Evolutionary conservation across 2,888 invertebrate genomes (phyloP), one percentile per base, ranked within the genome.

Genomic region (Thymelicus sylvestris): DNA sequence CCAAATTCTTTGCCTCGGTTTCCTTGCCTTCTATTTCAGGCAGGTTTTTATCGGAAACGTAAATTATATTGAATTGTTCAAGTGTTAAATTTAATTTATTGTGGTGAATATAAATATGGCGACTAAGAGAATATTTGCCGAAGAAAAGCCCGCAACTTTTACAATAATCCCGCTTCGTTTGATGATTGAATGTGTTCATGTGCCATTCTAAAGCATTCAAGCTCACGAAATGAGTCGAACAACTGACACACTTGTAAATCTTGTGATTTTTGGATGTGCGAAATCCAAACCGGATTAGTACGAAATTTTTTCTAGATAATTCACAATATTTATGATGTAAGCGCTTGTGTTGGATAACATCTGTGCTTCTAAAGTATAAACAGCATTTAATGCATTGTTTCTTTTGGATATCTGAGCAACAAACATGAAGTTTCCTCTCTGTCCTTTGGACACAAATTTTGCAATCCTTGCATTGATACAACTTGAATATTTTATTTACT

Each of bases 401-500:
- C 55, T 71, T 71, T 59, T 60, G 52, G 38, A 71, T 66, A 55
- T 71, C 71, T 7, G 71, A 71, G 60, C 61, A 71, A 47, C 71
- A 71, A 3, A 66, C 55, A n/a, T 71, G 71, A 8, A 44, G 13
- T 38, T 38, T 61, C 5, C 44, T 55, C 15, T 66, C 52, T 0
- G 55, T 13, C 52, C 62, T 71, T 13, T 61, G 13, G 7, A 71
- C 31, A 10, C 71, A 71, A n/a, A 66, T n/a, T 55, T 24, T 62
- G n/a, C 71, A 71, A 55, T 71, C 71, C 39, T 71, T 71, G 55
- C 71, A 71, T 48, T 71, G 66, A 24, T 66, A 71, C 6, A 71
- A 24, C 39, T n/a, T 62, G 5, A 67, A 19, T 5, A 13, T 48
- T n/a, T 44, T 59, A 10, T 24, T 55, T 4, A 10, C 10, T 24